Evolutionary conservation across 2,113 vertebrate species (phyloP).

Genomic region (Xerus inauris): DNA sequence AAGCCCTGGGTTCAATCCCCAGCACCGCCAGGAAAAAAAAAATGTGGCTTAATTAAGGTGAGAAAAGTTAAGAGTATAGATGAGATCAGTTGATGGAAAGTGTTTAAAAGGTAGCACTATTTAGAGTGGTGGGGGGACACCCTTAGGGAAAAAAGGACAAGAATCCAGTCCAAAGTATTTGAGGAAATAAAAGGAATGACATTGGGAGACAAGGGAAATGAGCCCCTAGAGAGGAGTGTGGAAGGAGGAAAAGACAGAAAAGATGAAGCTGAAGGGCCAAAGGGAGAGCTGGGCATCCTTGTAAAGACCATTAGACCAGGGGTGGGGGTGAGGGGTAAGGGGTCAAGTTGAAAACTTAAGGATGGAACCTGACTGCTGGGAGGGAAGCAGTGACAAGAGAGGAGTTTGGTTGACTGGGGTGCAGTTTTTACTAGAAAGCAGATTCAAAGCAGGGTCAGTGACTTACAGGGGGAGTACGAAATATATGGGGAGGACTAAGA

Average conservation of each 20-base stretch:
- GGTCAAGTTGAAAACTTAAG: neutral
- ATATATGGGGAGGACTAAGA: neutral
- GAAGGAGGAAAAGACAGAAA: neutral
- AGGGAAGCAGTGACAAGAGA: neutral
- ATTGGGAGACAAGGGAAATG: neutral
- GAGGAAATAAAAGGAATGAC: constrained; percentile 22
- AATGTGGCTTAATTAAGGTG: neutral
- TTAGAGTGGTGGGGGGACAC: neutral
- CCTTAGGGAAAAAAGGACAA: neutral
- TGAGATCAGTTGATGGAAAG: neutral
- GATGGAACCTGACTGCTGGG: neutral
- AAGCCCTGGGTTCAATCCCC: no score
- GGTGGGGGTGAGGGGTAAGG: neutral
- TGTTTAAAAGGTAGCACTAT: neutral
- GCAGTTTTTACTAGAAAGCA: neutral
- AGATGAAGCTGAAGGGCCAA: neutral
- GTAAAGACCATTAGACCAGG: neutral
- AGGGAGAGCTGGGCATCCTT: neutral
- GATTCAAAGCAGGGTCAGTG: neutral
- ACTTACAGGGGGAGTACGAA: neutral
- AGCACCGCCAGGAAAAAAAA: neutral
- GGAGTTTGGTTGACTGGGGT: neutral
- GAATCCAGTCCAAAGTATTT: neutral
- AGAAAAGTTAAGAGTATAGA: neutral
- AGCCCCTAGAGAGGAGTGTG: neutral